Percentiles rank a stretch among this genome's conserved stretches.
These are phyloP conservation scores for Neodontobutis hainanensis DNA, from an alignment of 2,113 vertebrate genomes.

Conservation along the genomic window DNA sequence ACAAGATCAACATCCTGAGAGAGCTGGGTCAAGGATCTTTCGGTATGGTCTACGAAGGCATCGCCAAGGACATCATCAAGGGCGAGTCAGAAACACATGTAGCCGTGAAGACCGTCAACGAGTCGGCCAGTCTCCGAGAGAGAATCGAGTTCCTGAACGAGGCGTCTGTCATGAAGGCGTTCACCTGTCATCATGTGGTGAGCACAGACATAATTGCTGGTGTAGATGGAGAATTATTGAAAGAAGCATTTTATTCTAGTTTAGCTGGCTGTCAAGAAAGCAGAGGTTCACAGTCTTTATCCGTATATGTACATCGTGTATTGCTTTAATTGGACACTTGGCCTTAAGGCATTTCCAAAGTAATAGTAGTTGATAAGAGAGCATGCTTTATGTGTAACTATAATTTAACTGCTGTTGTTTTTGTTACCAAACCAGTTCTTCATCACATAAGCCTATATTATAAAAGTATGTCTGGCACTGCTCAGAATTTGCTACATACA, in stretches of 20 bases:
- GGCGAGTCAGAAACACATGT: slow-evolving; percentile 86
- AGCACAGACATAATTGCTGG: slow-evolving; percentile 11
- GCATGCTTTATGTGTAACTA: not conserved
- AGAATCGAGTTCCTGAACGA: slow-evolving; percentile 97
- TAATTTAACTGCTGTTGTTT: not conserved
- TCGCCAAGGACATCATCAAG: slow-evolving; percentile 91
- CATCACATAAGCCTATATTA: not conserved
- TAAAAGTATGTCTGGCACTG: no score
- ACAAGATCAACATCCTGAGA: slow-evolving; percentile 88
- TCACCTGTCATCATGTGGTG: slow-evolving; percentile 98
- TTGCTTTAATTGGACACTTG: not conserved
- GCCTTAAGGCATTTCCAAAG: not conserved
- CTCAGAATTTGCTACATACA: no score
- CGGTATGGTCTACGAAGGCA: slow-evolving; percentile 96
- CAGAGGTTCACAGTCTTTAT: not conserved
- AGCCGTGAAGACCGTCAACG: slow-evolving; percentile 95
- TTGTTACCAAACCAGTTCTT: not conserved
- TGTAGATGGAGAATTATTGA: not conserved
- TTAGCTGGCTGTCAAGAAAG: no score
- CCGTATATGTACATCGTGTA: not conserved
- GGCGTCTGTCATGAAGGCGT: slow-evolving; percentile 97
- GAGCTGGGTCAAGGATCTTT: slow-evolving; percentile 97
- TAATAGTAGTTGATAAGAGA: not conserved
- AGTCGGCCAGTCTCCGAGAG: slow-evolving; percentile 91
- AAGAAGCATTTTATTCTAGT: not conserved